Base-by-base conservation (phyloP, 2,888 invertebrate genomes). In the Macrophya alboannulata region DNA sequence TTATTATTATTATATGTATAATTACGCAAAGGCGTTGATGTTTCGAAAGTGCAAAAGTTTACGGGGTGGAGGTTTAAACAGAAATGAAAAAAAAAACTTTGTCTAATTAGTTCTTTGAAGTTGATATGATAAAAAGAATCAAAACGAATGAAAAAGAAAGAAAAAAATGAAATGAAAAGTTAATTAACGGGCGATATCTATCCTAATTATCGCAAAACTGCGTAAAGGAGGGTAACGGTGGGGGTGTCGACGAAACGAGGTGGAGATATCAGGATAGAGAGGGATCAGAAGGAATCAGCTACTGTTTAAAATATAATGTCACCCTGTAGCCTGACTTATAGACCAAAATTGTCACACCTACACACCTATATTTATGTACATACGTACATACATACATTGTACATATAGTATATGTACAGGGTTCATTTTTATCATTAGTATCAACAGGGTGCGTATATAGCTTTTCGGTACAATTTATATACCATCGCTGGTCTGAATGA, bases 101-200 rank as follows among this genome's bases (percentile, higher is more conserved):
- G 55, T 55, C n/a, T 55, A 55, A 55, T 55, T 55, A 55, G 55
- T 55, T n/a, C 55, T 55, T 55, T 55, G 55, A 55, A 55, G 55
- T 55, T n/a, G 51, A 51, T 55, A 55, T 31, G 3, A 31, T 31
- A n/a, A 55, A 55, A n/a, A 5, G n/a, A 51, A 17, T 17, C 4
- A n/a, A 6, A 51, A 17, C 1, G 0, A 1, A n/a, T 5, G 4
- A 51, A 15, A 51, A 51, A 51, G 5, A 55, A n/a, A n/a, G 1
- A 55, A 55, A n/a, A n/a, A n/a, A 2, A 2, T n/a, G 8, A n/a
- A 55, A 48, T 3, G 12, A 48, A 55, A 55, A 55, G 55, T 55
- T 55, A 55, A 55, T 55, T 55, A 55, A 55, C 55, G 55, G n/a
- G 6, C 55, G 55, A 55, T 55, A 55, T 55, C 55, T 55, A n/a